These are phyloP conservation scores for Polypedilum vanderplanki DNA, from an alignment of 1,140 invertebrate species.

Conservation along the genomic window DNA sequence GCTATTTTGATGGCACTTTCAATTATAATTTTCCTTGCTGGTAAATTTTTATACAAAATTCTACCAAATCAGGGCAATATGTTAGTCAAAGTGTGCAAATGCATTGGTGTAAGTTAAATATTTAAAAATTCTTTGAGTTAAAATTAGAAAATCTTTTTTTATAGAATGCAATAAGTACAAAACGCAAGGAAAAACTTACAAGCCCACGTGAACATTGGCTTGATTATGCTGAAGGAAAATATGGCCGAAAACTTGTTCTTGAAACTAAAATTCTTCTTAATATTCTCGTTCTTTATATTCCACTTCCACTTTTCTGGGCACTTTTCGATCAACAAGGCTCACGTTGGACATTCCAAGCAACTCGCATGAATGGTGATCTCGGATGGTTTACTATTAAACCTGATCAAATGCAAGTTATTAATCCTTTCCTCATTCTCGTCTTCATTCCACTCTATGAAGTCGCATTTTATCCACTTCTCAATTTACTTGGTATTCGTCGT, in stretches of 20 bases:
- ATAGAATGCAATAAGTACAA: not conserved
- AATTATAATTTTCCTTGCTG: conserved; percentile 39
- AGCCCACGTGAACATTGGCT: conserved; percentile 55
- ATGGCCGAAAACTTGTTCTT: conserved; percentile 50
- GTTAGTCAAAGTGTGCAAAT: conserved; percentile 11
- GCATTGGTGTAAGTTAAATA: not conserved
- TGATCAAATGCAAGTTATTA: conserved; percentile 68
- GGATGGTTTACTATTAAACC: conserved; percentile 54
- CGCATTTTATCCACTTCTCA: conserved; percentile 38
- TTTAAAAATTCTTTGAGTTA: not conserved
- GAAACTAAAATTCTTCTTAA: conserved; percentile 51
- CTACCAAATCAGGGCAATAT: conserved; percentile 3
- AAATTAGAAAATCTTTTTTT: not conserved
- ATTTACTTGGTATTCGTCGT: conserved; percentile 32
- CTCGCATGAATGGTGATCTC: conserved; percentile 60
- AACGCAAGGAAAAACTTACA: not conserved
- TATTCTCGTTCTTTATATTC: conserved; percentile 54
- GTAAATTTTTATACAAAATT: not conserved
- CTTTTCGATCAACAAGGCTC: conserved; percentile 57
- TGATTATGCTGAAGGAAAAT: conserved; percentile 61
- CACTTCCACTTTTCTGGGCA: conserved; percentile 64
- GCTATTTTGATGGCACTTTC: conserved; percentile 77
- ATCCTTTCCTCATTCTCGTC: conserved; percentile 62
- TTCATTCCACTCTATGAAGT: conserved; percentile 70
- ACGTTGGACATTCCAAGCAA: conserved; percentile 56